Percentiles rank a stretch among this genome's conserved stretches.
phyloP scores from a whole-genome alignment of 2,113 vertebrate genomes.

The Halichoerus grypus region DNA sequence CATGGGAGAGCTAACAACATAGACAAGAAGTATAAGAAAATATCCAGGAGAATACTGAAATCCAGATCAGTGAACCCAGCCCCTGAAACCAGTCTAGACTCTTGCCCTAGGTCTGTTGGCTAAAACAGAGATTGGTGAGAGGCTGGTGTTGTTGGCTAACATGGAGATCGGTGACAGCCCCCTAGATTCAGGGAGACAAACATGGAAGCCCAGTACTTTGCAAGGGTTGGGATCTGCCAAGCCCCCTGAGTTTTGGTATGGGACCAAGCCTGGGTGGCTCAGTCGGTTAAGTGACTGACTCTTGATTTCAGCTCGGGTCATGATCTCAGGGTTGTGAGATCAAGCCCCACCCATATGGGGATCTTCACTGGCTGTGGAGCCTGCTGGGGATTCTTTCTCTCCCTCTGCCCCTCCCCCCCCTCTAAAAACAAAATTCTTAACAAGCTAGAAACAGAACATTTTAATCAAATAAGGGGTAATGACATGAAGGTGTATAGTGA shows the following conservation, averaged over 20 bases:
- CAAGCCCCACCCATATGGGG: background rate
- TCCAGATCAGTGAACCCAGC: fast-evolving
- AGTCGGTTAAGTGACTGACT: background rate
- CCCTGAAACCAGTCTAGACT: background rate
- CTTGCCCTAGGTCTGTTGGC: background rate
- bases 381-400: background rate
- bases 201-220: too few species aligned
- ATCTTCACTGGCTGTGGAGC: background rate
- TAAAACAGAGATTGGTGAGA: background rate
- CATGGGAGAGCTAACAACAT: background rate
- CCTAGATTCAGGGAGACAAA: background rate
- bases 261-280: background rate
- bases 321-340: background rate
- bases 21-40: background rate
- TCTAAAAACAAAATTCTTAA: background rate
- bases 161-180: background rate
- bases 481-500: background rate
- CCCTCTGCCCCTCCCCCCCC: background rate
- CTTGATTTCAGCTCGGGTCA: background rate
- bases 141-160: background rate
- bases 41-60: background rate
- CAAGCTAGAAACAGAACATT: constrained; percentile 24
- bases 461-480: background rate
- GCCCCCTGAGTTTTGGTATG: background rate
- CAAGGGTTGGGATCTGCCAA: background rate